Base-by-base conservation (phyloP, 2,888 invertebrate species). In the Lordiphosa andalusiaca region DNA sequence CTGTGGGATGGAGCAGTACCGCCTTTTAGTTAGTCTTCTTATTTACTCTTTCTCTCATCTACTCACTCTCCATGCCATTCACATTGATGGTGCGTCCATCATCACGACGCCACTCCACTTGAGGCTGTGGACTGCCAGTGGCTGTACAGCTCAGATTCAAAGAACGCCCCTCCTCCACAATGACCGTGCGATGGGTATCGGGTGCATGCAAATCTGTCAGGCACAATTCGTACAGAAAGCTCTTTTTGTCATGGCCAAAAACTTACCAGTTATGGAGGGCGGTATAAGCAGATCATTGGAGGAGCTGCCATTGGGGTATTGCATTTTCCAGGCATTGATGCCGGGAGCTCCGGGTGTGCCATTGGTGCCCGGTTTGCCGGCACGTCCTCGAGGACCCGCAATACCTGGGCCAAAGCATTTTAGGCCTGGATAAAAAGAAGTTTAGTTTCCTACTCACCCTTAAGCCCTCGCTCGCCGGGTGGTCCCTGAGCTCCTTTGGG, bases 61-160 rank as follows among this genome's bases (percentile, higher is more conserved):
- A 86, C 88, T 86, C 90, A 93, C 93, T 92, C 89, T 92, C 92
- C 92, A 93, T 92, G 48, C 92, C 90, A 49, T 93, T 93, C 55
- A 92, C 88, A 54, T 91, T 91, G 67, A 94, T 93, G 13, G 92
- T 91, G 37, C 90, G 90, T 41, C 90, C 94, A 87, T 93, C 93
- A 41, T 91, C 90, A 75, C 92, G 91, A 51, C 92, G 91, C 97
- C 97, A 97, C 73, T 94, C 94, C 33, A 96, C 93, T 7, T 91
- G 90, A 0, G 97, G 96, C 48, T 90, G 90, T 0, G 97, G 97
- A 38, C 92, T 91, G 2, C 97, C 97, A 69, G 93, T 93, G 0
- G 95, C 94, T 23, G 93, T 93, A 87, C 97, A 97, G 71, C 93
- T 93, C 83, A 97, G 91, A n/a, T 95, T 92, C 42, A 97, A 91